Evolutionary conservation across 2,113 vertebrate species (phyloP).

Genomic region (Bujurquina vittata): DNA sequence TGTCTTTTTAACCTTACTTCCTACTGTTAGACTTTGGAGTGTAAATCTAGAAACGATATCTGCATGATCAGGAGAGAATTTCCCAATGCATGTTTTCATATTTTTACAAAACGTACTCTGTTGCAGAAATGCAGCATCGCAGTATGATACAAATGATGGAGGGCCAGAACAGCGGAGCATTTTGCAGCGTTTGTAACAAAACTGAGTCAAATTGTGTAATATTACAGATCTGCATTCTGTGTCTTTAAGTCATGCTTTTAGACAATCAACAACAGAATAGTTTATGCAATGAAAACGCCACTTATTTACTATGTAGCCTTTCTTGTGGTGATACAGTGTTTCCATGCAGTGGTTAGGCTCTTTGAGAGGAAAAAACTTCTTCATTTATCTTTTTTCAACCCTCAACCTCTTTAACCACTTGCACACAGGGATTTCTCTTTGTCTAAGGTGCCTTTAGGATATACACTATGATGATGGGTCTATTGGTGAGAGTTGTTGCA

Average conservation of each 20-base stretch:
- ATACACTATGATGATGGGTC: conserved; percentile 51
- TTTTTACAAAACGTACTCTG: conserved; percentile 22
- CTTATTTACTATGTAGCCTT: conserved; percentile 53
- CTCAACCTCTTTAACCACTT: conserved; percentile 36
- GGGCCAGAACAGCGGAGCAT: background rate
- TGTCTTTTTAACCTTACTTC: conserved; percentile 38
- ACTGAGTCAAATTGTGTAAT: conserved; percentile 4
- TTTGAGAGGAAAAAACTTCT: conserved; percentile 27
- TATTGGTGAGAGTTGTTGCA: conserved; percentile 35
- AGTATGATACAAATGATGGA: background rate
- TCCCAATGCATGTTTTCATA: conserved; percentile 49
- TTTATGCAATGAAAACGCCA: conserved; percentile 59
- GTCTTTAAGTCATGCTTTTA: conserved; percentile 46
- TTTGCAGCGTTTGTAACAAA: conserved; percentile 24
- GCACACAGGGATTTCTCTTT: conserved; percentile 60
- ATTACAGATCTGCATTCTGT: conserved; percentile 14
- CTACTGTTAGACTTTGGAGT: conserved; percentile 15
- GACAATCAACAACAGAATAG: conserved; percentile 59
- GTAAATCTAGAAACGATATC: conserved; percentile 29
- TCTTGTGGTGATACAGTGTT: conserved; percentile 40
- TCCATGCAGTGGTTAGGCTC: conserved; percentile 33
- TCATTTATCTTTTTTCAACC: conserved; percentile 4
- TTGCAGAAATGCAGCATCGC: conserved; percentile 10
- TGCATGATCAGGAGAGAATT: conserved; percentile 60
- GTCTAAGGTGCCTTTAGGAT: conserved; percentile 75